Base-by-base conservation (phyloP, 2,797 vertebrate genomes). In the Hipposideros larvatus region DNA sequence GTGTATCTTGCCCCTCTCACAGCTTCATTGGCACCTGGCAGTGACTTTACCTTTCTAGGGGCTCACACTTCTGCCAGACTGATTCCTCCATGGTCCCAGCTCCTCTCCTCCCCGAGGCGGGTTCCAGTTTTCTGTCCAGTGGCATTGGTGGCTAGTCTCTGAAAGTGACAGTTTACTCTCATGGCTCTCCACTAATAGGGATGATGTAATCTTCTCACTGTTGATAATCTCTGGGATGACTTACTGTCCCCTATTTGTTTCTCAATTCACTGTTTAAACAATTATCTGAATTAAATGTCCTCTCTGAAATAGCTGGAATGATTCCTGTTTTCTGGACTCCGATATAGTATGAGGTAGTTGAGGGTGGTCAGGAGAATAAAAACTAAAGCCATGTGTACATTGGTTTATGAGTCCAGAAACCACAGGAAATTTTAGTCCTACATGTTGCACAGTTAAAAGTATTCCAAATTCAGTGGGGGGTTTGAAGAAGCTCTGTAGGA, bases 381-480 rank as follows among this genome's bases (percentile, higher is more conserved):
- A 78, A 21, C 13, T 48, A 41, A 57, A 48, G 21, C 8, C 15
- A 6, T 53, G 19, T 16, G 2, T 87, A 21, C 11, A 11, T 85
- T 51, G 28, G n/a, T 70, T 84, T 94, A 63, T 74, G 41, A 91
- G n/a, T 63, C 24, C 61, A 92, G n/a, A 79, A 87, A 41, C n/a
- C 28, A 78, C 7, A 22, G 11, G 31, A 87, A 57, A 43, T 70
- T 91, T 57, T 88, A 75, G 11, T 68, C 31, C 15, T 55, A 80
- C 7, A 5, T 63, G 46, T 59, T 70, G 79, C 19, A 94, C n/a
- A 90, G n/a, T 85, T 31, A 74, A 75, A 83, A 43, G 10, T 18
- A 26, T 22, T 68, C 21, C 11, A n/a, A 55, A 37, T 66, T 83
- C 65, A 59, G 10, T n/a, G 48, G 24, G 37, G 11, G 2, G 15